Evolutionary conservation across 2,797 vertebrate species (phyloP), one percentile per base, ranked within the genome.

Genomic region (Champsocephalus esox): DNA sequence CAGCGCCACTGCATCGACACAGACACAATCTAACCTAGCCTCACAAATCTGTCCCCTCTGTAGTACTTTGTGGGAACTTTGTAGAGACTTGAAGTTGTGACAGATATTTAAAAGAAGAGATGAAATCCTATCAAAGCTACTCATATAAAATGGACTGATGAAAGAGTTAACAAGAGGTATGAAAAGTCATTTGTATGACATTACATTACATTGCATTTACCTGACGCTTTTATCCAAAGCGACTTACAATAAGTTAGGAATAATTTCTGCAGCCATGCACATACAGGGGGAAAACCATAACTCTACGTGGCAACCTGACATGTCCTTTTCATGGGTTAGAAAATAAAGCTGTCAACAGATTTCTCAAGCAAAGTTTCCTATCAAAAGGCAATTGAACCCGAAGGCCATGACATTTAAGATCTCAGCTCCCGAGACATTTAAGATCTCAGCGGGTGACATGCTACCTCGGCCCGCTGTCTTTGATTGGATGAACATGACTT

Each of bases 331-430:
- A 82, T 73, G 61, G 79, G 72, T 67, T 78, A 56, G 66, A 83
- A 91, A 88, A 91, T 79, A 62, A 75, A 91, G 83, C 86, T 82
- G 86, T 89, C 88, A 84, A 45, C 80, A 75, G 78, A 87, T 87
- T 87, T 81, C 75, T 75, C 52, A 61, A 64, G 73, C 72, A 76
- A 82, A 85, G 82, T 80, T 81, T 71, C 68, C 75, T 68, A 77
- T 88, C 78, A 60, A 77, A 79, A 87, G 82, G 75, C 81, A 75
- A 73, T 81, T 83, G 86, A 89, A 92, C 86, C 91, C 87, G 0
- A 74, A 76, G 84, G 90, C 76, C 59, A 24, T 92, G 91, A 88
- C 89, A 91, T 92, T 93, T 91, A 68, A 83, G 76, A 86, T 88
- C 84, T 78, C 73, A 59, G 80, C 82, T 87, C 80, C 50, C 0